Base-by-base conservation (phyloP, 2,888 invertebrate species). In the Tachystola acroxantha region DNA sequence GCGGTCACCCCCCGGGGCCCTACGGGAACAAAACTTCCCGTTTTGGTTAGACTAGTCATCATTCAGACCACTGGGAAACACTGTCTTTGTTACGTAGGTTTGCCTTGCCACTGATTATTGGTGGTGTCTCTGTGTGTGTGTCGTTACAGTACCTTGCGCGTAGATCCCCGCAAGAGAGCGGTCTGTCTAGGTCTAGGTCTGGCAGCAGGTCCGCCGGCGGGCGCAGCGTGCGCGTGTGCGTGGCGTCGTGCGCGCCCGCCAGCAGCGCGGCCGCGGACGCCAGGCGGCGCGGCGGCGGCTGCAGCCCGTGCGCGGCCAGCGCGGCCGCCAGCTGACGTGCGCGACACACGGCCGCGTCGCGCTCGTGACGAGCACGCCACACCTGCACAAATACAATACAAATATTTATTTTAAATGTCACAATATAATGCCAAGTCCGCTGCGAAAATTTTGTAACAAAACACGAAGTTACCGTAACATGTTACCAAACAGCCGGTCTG, bases 351-450 rank as follows among this genome's bases (percentile, higher is more conserved):
- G 96, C 95, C 78, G 96, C 91, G 72, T 96, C 96, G 54, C 97
- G 88, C 70, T 97, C 96, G 69, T 96, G 94, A 57, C 94, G 93
- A 31, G 96, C 95, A 65, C 96, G 95, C 96, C 96, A 96, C 47
- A 96, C 87, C 79, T 84, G 33, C 13, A 14, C 39, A 10, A 22
- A n/a, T n/a, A n/a, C n/a, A n/a, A n/a, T n/a, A n/a, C n/a, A n/a
- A n/a, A n/a, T n/a, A n/a, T n/a, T n/a, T n/a, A n/a, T n/a, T n/a
- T n/a, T n/a, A n/a, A n/a, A n/a, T n/a, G n/a, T n/a, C n/a, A n/a
- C n/a, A n/a, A n/a, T n/a, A n/a, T n/a, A n/a, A n/a, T n/a, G n/a
- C n/a, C n/a, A n/a, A n/a, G n/a, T n/a, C n/a, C n/a, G n/a, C n/a
- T n/a, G n/a, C n/a, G n/a, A n/a, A n/a, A n/a, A n/a, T n/a, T n/a